These are phyloP conservation scores for Dendrolimus kikuchii DNA, from an alignment of 1,140 invertebrate genomes.

Conservation along the genomic window DNA sequence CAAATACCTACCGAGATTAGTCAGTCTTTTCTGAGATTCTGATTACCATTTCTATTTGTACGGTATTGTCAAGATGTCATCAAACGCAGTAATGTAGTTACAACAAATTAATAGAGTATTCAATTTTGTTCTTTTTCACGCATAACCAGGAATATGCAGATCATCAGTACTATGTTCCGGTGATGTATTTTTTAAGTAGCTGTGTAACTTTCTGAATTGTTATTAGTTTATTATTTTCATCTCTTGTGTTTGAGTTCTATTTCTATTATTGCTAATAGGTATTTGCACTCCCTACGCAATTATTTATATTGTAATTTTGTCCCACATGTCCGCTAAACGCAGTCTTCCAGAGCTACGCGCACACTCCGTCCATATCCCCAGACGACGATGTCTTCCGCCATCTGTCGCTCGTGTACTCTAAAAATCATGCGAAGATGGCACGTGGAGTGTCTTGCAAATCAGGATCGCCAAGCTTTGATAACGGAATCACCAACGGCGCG, in stretches of 20 bases:
- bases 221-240: too few species aligned
- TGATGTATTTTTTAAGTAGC: conserved; percentile 64
- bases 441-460: conserved; percentile 86
- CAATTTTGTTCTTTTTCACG: conserved; percentile 51
- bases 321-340: conserved; percentile 74
- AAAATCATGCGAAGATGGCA: conserved; percentile 91
- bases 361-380: conserved; percentile 86
- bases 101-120: conserved; percentile 1
- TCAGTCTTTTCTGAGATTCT: too few species aligned
- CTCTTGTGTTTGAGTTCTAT: too few species aligned
- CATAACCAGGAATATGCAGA: conserved; percentile 83
- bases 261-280: too few species aligned
- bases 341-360: conserved; percentile 87
- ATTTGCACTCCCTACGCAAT: too few species aligned
- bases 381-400: conserved; percentile 96
- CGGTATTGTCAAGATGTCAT: too few species aligned
- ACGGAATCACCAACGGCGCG: conserved; percentile 94
- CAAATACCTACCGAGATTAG: too few species aligned
- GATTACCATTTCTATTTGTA: too few species aligned
- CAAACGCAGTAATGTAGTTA: not conserved
- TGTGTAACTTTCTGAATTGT: too few species aligned
- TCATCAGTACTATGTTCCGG: conserved; percentile 86
- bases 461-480: conserved; percentile 80
- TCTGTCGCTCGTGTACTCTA: conserved; percentile 90
- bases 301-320: conserved; percentile 21